Evolutionary conservation across 2,888 invertebrate species (phyloP).

Genomic region (Trisateles emortualis): DNA sequence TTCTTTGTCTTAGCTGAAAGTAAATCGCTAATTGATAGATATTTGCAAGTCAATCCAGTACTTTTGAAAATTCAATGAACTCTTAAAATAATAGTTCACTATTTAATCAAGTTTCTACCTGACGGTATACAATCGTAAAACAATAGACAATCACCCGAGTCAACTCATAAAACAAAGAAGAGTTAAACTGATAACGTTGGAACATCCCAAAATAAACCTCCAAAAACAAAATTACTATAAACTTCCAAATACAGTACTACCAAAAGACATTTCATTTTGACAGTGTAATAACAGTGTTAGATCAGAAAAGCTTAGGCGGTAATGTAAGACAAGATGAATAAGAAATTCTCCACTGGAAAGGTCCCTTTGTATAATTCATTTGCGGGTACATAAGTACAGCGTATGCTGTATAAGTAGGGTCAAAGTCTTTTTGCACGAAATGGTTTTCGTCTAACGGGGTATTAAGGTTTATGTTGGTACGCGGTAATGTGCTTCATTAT

Average conservation of each 20-base stretch:
- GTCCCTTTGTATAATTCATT: constrained; percentile 61
- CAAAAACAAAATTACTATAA: no score
- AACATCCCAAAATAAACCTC: no score
- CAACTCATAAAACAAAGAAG: not conserved
- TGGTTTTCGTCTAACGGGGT: constrained; percentile 21
- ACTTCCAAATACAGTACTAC: not conserved
- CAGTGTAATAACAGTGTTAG: constrained; percentile 39
- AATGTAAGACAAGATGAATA: constrained; percentile 61
- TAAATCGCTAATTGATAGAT: no score
- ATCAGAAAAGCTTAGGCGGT: constrained; percentile 46
- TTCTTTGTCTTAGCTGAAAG: no score
- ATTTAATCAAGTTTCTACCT: no score
- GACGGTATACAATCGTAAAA: no score
- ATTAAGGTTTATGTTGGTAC: constrained; percentile 27
- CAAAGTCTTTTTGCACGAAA: constrained; percentile 40
- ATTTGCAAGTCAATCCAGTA: no score
- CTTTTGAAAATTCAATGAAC: no score
- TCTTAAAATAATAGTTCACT: no score
- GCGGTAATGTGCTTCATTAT: constrained; percentile 23
- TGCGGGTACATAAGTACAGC: constrained; percentile 49
- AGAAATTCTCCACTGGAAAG: constrained; percentile 52
- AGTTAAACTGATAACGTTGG: not conserved
- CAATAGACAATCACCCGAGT: no score
- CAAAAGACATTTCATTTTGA: not conserved
- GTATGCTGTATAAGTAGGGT: constrained; percentile 54